Percentiles rank a stretch among this genome's conserved stretches.
Conservation (phyloP, 30 jellyfish, hydroid and myxozoan species). For the Hydractinia symbiolongicarpus region DNA sequence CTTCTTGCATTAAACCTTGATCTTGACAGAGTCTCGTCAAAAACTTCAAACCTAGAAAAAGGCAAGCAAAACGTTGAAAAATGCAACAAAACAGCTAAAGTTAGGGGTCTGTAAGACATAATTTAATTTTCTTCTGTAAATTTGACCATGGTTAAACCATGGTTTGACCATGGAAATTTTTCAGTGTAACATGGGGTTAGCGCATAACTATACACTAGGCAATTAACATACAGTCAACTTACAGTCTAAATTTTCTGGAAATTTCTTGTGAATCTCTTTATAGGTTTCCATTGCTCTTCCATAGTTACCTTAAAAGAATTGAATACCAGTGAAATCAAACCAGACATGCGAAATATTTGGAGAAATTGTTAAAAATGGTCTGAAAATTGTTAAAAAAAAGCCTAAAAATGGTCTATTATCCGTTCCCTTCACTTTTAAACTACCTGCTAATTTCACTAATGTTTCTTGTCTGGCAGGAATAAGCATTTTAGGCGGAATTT, state of each 20-base stretch:
- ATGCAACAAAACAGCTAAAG: background rate
- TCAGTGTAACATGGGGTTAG: no score
- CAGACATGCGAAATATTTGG: no score
- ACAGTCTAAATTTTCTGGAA: constrained; percentile 92
- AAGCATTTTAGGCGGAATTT: no score
- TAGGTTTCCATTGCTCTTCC: constrained; percentile 87
- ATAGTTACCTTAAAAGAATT: constrained; percentile 50
- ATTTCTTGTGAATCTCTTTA: constrained; percentile 69
- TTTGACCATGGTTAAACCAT: background rate
- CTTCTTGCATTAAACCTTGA: constrained; percentile 79
- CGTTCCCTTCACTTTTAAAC: no score
- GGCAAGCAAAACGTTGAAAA: background rate
- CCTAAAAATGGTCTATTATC: no score
- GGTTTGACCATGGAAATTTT: no score
- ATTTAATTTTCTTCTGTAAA: background rate
- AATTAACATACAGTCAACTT: constrained; percentile 23
- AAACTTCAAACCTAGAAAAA: constrained; percentile 60
- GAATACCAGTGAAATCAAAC: no score
- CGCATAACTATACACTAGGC: background rate
- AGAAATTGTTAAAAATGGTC: no score
- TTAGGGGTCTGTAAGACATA: background rate
- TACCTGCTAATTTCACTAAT: no score
- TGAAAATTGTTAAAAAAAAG: no score
- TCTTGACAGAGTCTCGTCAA: constrained; percentile 85
- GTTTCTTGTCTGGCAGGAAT: no score